These are phyloP conservation scores for Panopea generosa DNA, from an alignment of 2,888 invertebrate species.

Conservation along the genomic window DNA sequence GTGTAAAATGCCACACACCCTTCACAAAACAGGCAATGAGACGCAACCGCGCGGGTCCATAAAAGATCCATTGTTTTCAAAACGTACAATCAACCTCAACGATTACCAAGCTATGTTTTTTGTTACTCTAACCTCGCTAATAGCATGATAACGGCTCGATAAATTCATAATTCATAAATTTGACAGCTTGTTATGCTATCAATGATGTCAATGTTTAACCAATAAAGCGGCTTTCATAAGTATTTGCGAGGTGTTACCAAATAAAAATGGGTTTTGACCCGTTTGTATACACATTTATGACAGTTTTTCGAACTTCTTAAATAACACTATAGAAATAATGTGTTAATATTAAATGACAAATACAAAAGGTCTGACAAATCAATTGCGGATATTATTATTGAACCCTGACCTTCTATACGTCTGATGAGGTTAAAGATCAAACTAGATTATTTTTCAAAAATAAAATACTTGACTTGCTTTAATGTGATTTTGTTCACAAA, in stretches of 20 bases:
- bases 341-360: constrained; percentile 26
- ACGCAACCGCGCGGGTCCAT: constrained; percentile 26
- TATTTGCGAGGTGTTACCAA: constrained; percentile 23
- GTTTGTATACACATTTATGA: constrained; percentile 34
- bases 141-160: constrained; percentile 46
- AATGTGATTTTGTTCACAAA: too few species aligned
- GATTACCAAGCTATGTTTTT: constrained; percentile 42
- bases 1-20: constrained; percentile 58
- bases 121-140: constrained; percentile 43
- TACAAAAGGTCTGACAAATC: constrained; percentile 22
- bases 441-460: too few species aligned
- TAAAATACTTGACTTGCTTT: too few species aligned
- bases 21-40: constrained; percentile 40
- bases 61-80: constrained; percentile 43
- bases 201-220: constrained; percentile 15
- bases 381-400: constrained; percentile 1
- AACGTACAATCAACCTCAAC: constrained; percentile 34
- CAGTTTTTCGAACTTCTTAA: constrained; percentile 22
- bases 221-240: constrained; percentile 9
- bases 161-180: constrained; percentile 39
- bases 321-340: constrained; percentile 20
- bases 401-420: not conserved
- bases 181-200: constrained; percentile 48
- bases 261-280: constrained; percentile 28
- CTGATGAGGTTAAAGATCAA: too few species aligned